Percentiles rank a stretch among this genome's conserved stretches.
These are phyloP conservation scores for Abrostola triplasia DNA, from an alignment of 2,888 invertebrate genomes.

Conservation along the genomic window DNA sequence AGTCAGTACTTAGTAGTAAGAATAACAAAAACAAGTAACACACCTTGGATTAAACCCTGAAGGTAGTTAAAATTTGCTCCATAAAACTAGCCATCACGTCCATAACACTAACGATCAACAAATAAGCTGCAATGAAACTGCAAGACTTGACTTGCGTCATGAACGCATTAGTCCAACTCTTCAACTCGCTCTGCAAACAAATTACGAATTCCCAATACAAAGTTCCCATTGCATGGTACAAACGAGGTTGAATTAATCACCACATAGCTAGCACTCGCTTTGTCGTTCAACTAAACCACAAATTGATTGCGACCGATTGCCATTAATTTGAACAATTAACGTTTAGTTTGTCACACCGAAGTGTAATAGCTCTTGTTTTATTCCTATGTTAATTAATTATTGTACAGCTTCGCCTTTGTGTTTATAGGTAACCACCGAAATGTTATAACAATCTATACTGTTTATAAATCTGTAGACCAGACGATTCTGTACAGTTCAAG, in stretches of 20 bases:
- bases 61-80: too few species aligned
- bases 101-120: too few species aligned
- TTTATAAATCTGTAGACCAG: too few species aligned
- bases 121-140: too few species aligned
- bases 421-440: not conserved
- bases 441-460: too few species aligned
- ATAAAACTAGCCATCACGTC: too few species aligned
- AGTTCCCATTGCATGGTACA: conserved; percentile 36
- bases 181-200: conserved; percentile 17
- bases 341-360: conserved; percentile 52
- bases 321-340: conserved; percentile 65
- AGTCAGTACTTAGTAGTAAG: too few species aligned
- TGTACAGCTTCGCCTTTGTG: conserved; percentile 5
- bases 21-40: too few species aligned
- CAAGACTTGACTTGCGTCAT: too few species aligned
- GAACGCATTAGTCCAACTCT: not conserved
- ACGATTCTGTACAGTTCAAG: too few species aligned
- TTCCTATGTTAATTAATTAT: conserved; percentile 13
- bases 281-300: conserved; percentile 57
- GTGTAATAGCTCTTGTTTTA: conserved; percentile 30
- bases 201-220: conserved; percentile 41
- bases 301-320: conserved; percentile 68
- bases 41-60: too few species aligned
- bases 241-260: conserved; percentile 56
- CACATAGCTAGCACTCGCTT: conserved; percentile 48